Percentiles rank a stretch among this genome's conserved stretches.
phyloP scores from a whole-genome alignment of 2,888 invertebrate species.

The Andrena fulva region DNA sequence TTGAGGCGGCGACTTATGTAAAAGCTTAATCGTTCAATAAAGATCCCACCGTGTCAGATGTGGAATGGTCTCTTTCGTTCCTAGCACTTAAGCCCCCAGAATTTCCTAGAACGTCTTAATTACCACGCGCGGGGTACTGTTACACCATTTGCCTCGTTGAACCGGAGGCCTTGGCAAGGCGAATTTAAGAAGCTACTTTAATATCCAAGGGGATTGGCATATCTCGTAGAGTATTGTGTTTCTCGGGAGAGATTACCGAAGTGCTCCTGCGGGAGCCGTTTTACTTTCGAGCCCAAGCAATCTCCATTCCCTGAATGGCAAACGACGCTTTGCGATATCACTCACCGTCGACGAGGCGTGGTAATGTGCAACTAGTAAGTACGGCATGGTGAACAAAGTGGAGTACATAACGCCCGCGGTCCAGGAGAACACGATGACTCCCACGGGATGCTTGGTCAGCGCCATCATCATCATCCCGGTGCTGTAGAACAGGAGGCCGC shows the following conservation, averaged over 20 bases:
- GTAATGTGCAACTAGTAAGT: slow-evolving; percentile 96
- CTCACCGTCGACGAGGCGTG: slow-evolving; percentile 95
- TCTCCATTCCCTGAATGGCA: too few relatives aligned
- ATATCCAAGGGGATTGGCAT: background rate
- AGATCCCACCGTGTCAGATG: background rate
- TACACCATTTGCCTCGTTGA: background rate
- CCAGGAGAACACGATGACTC: slow-evolving; percentile 95
- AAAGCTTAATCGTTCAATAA: background rate
- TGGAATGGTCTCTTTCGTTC: background rate
- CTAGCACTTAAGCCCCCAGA: background rate
- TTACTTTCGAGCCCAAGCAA: background rate
- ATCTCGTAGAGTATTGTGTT: background rate
- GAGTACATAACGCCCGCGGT: slow-evolving; percentile 99
- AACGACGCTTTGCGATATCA: slow-evolving; percentile 4
- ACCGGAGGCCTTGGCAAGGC: background rate
- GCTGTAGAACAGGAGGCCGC: slow-evolving; percentile 95
- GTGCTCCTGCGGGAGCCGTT: background rate
- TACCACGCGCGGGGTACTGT: background rate
- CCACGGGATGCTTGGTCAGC: slow-evolving; percentile 90
- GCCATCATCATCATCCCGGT: slow-evolving; percentile 96
- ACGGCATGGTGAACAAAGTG: slow-evolving; percentile 98
- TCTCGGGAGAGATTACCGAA: background rate
- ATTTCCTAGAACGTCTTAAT: background rate
- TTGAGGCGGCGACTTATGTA: too few relatives aligned
- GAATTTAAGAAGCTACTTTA: background rate